Base-by-base conservation (phyloP, 1,140 invertebrate genomes). In the Orius laevigatus region DNA sequence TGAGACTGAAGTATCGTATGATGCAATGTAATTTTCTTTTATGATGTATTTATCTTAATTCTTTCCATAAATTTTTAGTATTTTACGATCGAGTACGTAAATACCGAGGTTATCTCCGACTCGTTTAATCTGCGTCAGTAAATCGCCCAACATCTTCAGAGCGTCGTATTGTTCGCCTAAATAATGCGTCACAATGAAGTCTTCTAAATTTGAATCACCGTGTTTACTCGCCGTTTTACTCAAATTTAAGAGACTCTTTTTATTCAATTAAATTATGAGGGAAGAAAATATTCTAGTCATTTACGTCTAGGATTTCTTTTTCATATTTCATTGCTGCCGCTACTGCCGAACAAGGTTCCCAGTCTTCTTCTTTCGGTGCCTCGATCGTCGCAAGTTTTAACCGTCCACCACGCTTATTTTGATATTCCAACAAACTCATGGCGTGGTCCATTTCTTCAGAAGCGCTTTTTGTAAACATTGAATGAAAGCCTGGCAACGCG, bases 351-450 rank as follows among this genome's bases (percentile, higher is more conserved):
- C 71, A 70, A 18, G 67, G 70, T 0, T 65, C 65, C 74, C 79
- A 86, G 33, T 75, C 68, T 45, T 67, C 65, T 40, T 68, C 61
- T 9, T 67, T 64, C 5, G 83, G 81, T 36, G 71, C 69, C 48
- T 72, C 60, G 15, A 82, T 69, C 19, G 60, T 59, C 19, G 55
- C 59, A 10, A 78, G 59, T 18, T 62, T 50, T 20, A 86, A 70
- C 10, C 67, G 62, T 1, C 85, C 86, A 4, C 87, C 87, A 15
- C 87, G 66, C 56, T 78, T 75, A 60, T 86, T 88, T 64, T 84
- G 75, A 60, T 87, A 89, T 44, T 72, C 70, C 69, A 89, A 78
- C 2, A 79, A 65, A 57, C 70, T 72, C 63, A 77, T 71, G 0
- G 80, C 81, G 58, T 87, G 83, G 46, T 74, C 74, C 4, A 75